Conservation (phyloP, 1,140 invertebrate species). For the Berghia stephanieae region DNA sequence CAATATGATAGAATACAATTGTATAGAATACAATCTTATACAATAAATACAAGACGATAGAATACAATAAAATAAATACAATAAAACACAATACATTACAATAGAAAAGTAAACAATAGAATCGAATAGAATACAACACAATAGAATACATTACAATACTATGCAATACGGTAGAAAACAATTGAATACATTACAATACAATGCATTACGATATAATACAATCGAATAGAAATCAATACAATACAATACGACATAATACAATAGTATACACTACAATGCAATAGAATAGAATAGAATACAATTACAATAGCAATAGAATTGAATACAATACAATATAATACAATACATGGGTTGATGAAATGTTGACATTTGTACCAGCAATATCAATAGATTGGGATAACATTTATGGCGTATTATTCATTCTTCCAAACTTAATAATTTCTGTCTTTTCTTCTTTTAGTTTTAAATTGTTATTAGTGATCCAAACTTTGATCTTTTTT, state of each 20-base stretch:
- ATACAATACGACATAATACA: background rate
- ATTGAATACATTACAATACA: background rate
- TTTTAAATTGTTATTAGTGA: no score
- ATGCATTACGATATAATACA: no score
- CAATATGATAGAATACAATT: background rate
- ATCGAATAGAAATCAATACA: background rate
- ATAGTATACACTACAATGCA: constrained; percentile 17
- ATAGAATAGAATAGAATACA: constrained; percentile 28
- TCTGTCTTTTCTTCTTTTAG: no score
- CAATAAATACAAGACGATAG: constrained; percentile 15
- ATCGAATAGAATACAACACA: constrained; percentile 7
- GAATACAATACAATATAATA: no score
- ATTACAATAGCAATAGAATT: no score
- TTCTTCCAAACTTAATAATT: no score
- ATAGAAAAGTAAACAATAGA: background rate
- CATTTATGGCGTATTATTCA: no score
- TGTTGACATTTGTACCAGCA: no score
- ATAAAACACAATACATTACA: no score
- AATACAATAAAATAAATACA: background rate
- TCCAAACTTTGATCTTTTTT: no score
- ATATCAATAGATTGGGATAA: no score
- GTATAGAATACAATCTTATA: background rate
- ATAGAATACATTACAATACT: background rate
- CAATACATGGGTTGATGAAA: no score
- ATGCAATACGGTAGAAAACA: background rate